These are phyloP conservation scores for Ernsta delagoae DNA, from an alignment of 2,888 invertebrate species.

Conservation along the genomic window DNA sequence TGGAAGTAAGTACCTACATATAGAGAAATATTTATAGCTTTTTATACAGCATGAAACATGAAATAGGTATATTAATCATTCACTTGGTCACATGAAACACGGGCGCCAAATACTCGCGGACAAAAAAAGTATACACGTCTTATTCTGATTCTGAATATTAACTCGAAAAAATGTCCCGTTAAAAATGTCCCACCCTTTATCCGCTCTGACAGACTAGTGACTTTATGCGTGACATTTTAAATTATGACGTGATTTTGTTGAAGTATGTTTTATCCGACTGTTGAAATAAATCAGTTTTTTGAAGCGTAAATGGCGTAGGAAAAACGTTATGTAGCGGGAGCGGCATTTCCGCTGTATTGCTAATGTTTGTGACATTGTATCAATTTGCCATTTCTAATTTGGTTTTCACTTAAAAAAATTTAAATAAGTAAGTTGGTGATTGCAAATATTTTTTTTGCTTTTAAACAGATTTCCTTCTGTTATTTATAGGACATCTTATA, in stretches of 20 bases:
- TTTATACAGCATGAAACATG: slow-evolving; percentile 42
- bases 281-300: slow-evolving; percentile 7
- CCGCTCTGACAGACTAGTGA: slow-evolving; percentile 18
- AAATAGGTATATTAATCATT: slow-evolving; percentile 48
- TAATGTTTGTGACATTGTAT: slow-evolving; percentile 13
- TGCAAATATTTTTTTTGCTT: too few species aligned
- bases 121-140: slow-evolving; percentile 32
- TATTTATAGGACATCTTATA: too few species aligned
- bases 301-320: slow-evolving; percentile 1
- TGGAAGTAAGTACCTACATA: background rate
- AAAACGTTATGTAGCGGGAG: background rate
- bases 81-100: slow-evolving; percentile 42
- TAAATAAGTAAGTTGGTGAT: too few species aligned
- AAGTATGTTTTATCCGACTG: slow-evolving; percentile 11
- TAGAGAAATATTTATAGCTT: slow-evolving; percentile 28
- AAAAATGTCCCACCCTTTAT: slow-evolving; percentile 20
- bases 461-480: too few species aligned
- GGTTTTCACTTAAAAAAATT: background rate
- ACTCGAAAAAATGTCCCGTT: slow-evolving; percentile 2
- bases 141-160: slow-evolving; percentile 11
- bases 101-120: slow-evolving; percentile 39
- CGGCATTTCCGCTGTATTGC: slow-evolving; percentile 6
- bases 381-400: slow-evolving; percentile 12
- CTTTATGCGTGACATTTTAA: slow-evolving; percentile 27
- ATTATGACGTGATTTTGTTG: slow-evolving; percentile 27